These are phyloP conservation scores for Crotophaga sulcirostris DNA, from an alignment of 2,113 vertebrate species.

Conservation along the genomic window DNA sequence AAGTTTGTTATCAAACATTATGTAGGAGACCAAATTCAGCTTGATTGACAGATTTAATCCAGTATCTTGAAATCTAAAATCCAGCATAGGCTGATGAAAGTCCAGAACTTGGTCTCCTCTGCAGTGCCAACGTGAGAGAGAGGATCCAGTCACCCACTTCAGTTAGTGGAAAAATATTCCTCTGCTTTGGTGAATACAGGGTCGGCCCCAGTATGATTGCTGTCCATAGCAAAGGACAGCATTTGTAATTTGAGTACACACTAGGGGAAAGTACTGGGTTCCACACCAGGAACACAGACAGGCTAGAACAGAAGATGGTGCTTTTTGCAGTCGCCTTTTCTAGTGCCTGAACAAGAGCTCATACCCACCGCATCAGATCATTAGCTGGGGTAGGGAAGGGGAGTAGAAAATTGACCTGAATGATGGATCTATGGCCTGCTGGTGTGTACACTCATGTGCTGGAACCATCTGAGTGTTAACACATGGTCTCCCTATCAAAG, in stretches of 20 bases:
- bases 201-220: neutral
- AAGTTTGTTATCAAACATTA: neutral
- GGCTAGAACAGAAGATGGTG: neutral
- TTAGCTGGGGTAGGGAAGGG: neutral
- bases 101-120: neutral
- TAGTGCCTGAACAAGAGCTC: neutral
- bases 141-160: neutral
- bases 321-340: neutral
- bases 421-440: constrained; percentile 66
- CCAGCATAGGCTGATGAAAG: neutral
- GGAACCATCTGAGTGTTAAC: constrained; percentile 80
- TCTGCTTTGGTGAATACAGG: neutral
- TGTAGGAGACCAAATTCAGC: neutral
- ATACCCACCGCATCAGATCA: neutral
- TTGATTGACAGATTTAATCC: neutral
- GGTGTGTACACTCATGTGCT: constrained; percentile 46
- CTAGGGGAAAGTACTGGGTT: neutral
- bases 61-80: neutral
- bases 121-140: neutral
- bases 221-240: neutral
- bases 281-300: fast-evolving
- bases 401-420: constrained; percentile 29
- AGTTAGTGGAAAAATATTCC: neutral
- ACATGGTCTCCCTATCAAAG: constrained; percentile 79
- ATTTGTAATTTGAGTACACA: neutral